Percentiles rank a stretch among this genome's conserved stretches.
Conservation (phyloP, 2,888 invertebrate species). For the Philereme transversata region DNA sequence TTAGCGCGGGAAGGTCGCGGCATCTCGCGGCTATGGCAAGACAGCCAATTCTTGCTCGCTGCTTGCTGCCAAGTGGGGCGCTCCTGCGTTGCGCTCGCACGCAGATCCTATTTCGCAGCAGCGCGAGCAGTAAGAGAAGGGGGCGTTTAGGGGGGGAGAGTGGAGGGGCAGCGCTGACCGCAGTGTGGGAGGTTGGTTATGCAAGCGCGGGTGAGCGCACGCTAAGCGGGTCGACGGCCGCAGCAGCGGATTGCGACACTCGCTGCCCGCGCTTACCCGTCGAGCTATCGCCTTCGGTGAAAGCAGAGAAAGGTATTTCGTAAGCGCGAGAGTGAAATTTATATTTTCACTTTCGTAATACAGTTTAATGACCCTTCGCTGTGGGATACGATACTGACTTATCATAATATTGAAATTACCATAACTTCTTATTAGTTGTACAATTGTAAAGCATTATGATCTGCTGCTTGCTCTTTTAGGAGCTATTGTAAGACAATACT, state of each 20-base stretch:
- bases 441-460: not conserved
- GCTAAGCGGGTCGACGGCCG: conserved; percentile 88
- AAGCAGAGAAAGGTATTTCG: conserved; percentile 84
- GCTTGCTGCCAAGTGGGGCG: conserved; percentile 39
- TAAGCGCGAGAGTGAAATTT: conserved; percentile 82
- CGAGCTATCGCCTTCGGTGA: conserved; percentile 58
- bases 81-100: conserved; percentile 39
- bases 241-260: conserved; percentile 70
- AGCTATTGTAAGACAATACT: not conserved
- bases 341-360: conserved; percentile 80
- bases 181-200: conserved; percentile 65
- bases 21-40: conserved; percentile 54
- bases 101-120: conserved; percentile 73
- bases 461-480: not conserved
- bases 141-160: conserved; percentile 35
- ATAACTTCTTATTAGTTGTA: too few species aligned
- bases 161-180: conserved; percentile 39
- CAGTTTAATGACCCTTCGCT: conserved; percentile 64
- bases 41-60: conserved; percentile 32
- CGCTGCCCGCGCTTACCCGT: conserved; percentile 44
- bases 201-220: conserved; percentile 86
- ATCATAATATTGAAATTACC: too few species aligned
- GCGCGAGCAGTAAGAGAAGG: conserved; percentile 35
- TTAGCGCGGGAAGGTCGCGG: conserved; percentile 71
- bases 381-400: conserved; percentile 3